Percentiles rank a stretch among this genome's conserved stretches.
Evolutionary conservation across 2,888 invertebrate genomes (phyloP).

Genomic region (Apamea anceps): DNA sequence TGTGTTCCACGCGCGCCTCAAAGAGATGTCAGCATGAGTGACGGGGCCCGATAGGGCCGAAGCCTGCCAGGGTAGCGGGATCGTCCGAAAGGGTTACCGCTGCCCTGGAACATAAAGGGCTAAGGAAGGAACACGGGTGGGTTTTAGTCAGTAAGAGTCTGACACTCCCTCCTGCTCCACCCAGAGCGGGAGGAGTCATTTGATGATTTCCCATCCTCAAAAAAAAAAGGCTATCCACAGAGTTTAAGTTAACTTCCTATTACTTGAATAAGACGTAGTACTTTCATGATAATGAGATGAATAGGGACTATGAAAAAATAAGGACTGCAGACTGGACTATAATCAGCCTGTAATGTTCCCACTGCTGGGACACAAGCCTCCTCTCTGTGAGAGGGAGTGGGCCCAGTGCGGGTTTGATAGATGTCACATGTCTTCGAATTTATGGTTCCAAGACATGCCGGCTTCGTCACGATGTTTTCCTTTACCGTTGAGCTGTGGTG

Average conservation of each 20-base stretch:
- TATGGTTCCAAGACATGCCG: not conserved
- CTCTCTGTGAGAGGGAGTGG: not conserved
- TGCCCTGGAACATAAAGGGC: too few species aligned
- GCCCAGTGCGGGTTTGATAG: not conserved
- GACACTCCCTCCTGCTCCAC: too few species aligned
- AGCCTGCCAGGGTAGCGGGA: too few species aligned
- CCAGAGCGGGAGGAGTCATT: too few species aligned
- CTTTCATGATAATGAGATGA: not conserved
- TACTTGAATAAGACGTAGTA: not conserved
- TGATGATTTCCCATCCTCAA: too few species aligned
- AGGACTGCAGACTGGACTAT: not conserved
- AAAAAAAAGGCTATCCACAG: not conserved
- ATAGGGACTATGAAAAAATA: not conserved
- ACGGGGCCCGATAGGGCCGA: too few species aligned
- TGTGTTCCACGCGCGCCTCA: too few species aligned
- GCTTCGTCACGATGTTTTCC: not conserved
- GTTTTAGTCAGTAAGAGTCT: too few species aligned
- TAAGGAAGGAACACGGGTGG: too few species aligned
- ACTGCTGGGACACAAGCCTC: not conserved
- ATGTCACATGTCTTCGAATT: not conserved
- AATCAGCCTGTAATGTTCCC: not conserved
- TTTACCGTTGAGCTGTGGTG: not conserved
- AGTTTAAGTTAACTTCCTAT: not conserved
- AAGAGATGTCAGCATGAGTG: too few species aligned
- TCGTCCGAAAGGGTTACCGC: too few species aligned